Percentiles rank a stretch among this genome's conserved stretches.
These are phyloP conservation scores for Cryptocephalus primarius DNA, from an alignment of 2,888 invertebrate genomes.

Conservation along the genomic window DNA sequence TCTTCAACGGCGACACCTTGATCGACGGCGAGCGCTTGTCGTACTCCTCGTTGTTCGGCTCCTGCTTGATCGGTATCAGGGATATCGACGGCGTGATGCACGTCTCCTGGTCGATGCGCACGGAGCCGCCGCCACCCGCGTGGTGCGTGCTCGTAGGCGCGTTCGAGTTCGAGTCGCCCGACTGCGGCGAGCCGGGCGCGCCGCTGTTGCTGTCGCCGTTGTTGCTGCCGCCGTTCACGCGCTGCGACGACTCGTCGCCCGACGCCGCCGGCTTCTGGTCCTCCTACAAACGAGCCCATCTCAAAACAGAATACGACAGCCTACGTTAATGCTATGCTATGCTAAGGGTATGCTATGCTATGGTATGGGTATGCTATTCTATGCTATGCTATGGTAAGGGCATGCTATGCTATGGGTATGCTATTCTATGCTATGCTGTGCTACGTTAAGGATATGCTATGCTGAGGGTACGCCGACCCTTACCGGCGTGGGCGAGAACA, in stretches of 20 bases:
- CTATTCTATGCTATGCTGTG: no score
- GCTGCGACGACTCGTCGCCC: conserved; percentile 11
- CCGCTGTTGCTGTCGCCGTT: conserved; percentile 45
- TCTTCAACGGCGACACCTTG: conserved; percentile 76
- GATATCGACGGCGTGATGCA: conserved; percentile 74
- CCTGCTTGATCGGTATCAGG: conserved; percentile 74
- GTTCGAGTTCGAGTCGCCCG: conserved; percentile 65
- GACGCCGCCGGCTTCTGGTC: neutral
- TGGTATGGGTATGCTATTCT: no score
- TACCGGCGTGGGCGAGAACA: conserved; percentile 46
- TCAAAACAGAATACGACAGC: neutral
- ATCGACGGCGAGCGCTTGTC: conserved; percentile 41
- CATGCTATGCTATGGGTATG: no score
- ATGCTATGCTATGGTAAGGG: no score
- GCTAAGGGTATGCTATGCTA: no score
- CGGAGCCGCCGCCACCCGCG: conserved; percentile 34
- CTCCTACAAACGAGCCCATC: neutral
- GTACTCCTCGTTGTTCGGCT: conserved; percentile 42
- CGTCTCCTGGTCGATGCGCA: conserved; percentile 35
- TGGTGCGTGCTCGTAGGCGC: conserved; percentile 60
- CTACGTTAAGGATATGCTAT: no score
- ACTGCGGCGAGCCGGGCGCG: conserved; percentile 68
- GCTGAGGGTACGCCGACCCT: no score
- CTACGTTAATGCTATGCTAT: no score
- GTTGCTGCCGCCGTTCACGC: conserved; percentile 29